Conservation (phyloP, 2,797 vertebrate species). For the Scomberomorus guttatus region DNA sequence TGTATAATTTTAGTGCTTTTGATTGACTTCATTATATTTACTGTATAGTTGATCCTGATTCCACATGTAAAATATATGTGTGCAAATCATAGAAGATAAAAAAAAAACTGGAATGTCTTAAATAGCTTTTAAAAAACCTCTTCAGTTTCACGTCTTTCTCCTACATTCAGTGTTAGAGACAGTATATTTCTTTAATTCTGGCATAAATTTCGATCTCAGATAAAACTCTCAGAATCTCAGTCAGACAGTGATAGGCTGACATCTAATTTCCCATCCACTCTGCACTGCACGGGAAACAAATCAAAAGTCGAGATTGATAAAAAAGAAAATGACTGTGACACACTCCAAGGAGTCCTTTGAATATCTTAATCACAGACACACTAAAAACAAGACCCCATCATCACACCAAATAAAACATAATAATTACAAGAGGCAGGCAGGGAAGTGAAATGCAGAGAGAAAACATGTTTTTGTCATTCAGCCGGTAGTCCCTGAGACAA, state of each 20-base stretch:
- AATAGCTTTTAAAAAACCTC: slow-evolving; percentile 35
- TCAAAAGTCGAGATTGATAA: slow-evolving; percentile 82
- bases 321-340: slow-evolving; percentile 81
- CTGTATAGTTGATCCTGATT: slow-evolving; percentile 19
- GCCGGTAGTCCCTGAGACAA: slow-evolving; percentile 99
- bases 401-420: slow-evolving; percentile 90
- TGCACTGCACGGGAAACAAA: slow-evolving; percentile 77
- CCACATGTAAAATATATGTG: slow-evolving; percentile 30
- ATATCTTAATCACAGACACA: slow-evolving; percentile 99
- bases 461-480: slow-evolving; percentile 99
- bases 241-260: slow-evolving; percentile 77
- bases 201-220: slow-evolving; percentile 56
- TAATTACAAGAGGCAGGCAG: slow-evolving; percentile 90
- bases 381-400: slow-evolving; percentile 97
- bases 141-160: slow-evolving; percentile 16
- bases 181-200: slow-evolving; percentile 60
- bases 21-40: slow-evolving; percentile 29
- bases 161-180: slow-evolving; percentile 32
- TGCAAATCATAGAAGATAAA: slow-evolving; percentile 22
- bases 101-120: slow-evolving; percentile 15
- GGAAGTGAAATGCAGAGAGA: slow-evolving; percentile 96
- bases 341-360: slow-evolving; percentile 92
- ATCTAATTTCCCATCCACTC: slow-evolving; percentile 77
- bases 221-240: slow-evolving; percentile 61
- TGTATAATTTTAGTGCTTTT: slow-evolving; percentile 38